Base-by-base conservation (phyloP, 2,888 invertebrate genomes). In the Hydraecia micacea region DNA sequence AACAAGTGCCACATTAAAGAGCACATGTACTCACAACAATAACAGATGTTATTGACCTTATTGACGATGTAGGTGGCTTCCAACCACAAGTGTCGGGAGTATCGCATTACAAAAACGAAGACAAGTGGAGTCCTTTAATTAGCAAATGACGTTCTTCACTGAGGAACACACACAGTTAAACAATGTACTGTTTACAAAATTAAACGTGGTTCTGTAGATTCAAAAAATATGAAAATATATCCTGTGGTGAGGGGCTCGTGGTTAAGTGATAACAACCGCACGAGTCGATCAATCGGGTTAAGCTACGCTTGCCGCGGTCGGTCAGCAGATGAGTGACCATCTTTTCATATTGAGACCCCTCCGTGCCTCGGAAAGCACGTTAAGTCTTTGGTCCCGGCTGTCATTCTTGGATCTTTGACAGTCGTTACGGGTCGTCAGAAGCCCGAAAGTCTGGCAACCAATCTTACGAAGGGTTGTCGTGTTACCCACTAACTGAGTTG, bases 41-140 rank as follows among this genome's bases (percentile, higher is more conserved):
- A 86, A 88, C 84, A 87, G 76, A 79, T 86, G 87, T 86, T 87
- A 88, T 87, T 91, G 89, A 87, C 88, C 87, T 80, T 86, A 88
- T 88, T 88, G 85, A 75, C 83, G 80, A 81, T 83, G 90, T 91
- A 88, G 92, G 91, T 91, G 91, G 92, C 86, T 75, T 71, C 76
- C 68, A 88, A 88, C 91, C 91, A 88, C 92, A 89, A 91, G 90
- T 91, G 91, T 90, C 91, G 88, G 86, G 85, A 36, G 63, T 87
- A 88, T 93, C 91, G 89, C 85, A 90, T 94, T 93, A 93, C 95
- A 94, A 94, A 94, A 94, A 94, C 92, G 90, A 92, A 92, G 85
- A 91, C 89, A 91, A 91, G 90, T 82, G 81, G 89, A 90, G 90
- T 87, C 91, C 92, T 91, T 93, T 94, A 95, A 95, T 95, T 95